Conservation (phyloP, 2,888 invertebrate species). For the Vannuccia rotundouncinata region DNA sequence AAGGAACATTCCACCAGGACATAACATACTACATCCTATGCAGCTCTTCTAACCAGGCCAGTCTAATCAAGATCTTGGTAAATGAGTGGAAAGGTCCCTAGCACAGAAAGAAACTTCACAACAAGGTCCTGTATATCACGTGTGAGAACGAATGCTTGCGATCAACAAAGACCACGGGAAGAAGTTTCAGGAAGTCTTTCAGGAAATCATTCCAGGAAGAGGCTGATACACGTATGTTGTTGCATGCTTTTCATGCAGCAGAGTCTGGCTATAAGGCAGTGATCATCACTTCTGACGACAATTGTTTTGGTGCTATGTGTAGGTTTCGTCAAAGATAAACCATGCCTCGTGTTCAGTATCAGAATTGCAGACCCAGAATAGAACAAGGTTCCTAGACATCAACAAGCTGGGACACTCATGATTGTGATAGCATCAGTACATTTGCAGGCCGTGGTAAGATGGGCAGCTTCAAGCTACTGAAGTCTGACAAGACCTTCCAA, state of each 20-base stretch:
- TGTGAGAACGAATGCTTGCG: conserved; percentile 39
- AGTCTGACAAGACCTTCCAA: conserved; percentile 33
- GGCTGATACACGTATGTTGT: conserved; percentile 40
- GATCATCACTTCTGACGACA: conserved; percentile 12
- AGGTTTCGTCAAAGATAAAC: conserved; percentile 32
- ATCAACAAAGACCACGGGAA: conserved; percentile 31
- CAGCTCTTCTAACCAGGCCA: conserved; percentile 35
- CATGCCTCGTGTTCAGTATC: conserved; percentile 27
- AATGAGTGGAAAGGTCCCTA: conserved; percentile 38
- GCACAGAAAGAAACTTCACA: conserved; percentile 4
- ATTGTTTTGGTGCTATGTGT: conserved; percentile 41
- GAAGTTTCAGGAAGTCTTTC: conserved; percentile 34
- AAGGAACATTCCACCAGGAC: conserved; percentile 16
- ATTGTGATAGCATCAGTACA: conserved; percentile 14
- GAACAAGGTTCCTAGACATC: conserved; percentile 37
- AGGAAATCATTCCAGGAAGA: conserved; percentile 42
- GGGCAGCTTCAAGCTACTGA: conserved; percentile 18
- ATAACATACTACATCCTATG: conserved; percentile 9
- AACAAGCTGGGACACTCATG: conserved; percentile 33
- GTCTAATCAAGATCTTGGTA: conserved; percentile 38
- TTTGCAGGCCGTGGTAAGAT: conserved; percentile 31
- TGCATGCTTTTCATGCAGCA: conserved; percentile 40
- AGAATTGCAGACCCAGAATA: conserved; percentile 40
- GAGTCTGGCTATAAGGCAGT: conserved; percentile 31
- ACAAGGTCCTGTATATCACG: conserved; percentile 41